Evolutionary conservation across 2,113 vertebrate genomes (phyloP), one percentile per base, ranked within the genome.

Genomic region (Cranoglanis bouderius): DNA sequence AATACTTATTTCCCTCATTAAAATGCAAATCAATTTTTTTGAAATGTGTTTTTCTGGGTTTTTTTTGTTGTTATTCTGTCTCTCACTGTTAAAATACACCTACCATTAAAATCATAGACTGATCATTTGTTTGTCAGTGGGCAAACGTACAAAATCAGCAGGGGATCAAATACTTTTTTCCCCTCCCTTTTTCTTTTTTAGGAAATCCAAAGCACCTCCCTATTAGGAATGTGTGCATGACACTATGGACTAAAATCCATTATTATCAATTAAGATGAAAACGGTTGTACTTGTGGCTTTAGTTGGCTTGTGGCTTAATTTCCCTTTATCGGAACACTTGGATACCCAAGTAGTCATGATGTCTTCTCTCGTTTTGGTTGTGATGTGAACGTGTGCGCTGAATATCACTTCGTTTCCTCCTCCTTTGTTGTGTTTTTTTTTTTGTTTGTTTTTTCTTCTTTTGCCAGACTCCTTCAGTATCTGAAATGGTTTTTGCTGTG

Each of bases 401-500:
- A 32, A 14, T 40, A 9, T 65, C 49, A 61, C 59, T 81, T 81
- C n/a, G 1, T 65, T 16, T 63, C 10, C 26, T 61, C 57, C 46
- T 16, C 43, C 16, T 51, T 32, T 82, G 3, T 75, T 12, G 3
- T 40, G 40, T 51, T 49, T 65, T 72, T 35, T 49, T 83, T 61
- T 59, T 38, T 49, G 65, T 63, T 9, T 6, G 6, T 51, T 35
- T 65, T 72, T 49, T 49, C 77, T 74, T 61, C 49, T 49, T 67
- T 65, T 19, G 7, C n/a, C 21, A 0, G 55, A 61, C 43, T 49
- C 40, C 29, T 55, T 90, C 82, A 85, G 59, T 84, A 85, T 89
- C 85, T 81, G 13, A 75, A 84, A 51, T 13, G 55, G 65, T 53
- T 82, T 91, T 70, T 91, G 86, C 74, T 78, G 84, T 85, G 86